Evolutionary conservation across 2,113 vertebrate genomes (phyloP), one percentile per base, ranked within the genome.

Genomic region (Eptesicus fuscus): DNA sequence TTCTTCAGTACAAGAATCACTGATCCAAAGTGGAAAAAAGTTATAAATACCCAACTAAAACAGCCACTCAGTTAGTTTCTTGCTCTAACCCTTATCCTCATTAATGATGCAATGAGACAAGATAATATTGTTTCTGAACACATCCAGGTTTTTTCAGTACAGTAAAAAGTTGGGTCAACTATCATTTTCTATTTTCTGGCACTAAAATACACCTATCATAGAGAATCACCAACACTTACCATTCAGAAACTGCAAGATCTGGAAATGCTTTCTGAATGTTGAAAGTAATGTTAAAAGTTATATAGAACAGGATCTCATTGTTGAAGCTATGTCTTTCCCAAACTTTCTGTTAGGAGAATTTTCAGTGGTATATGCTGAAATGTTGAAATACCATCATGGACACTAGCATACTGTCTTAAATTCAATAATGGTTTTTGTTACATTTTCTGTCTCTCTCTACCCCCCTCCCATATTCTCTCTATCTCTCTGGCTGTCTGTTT

Each of bases 251-350:
- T 65, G 22, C 5, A 88, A 77, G 51, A 76, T 80, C 32, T 71
- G 65, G 9, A 88, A 88, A 92, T 88, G 23, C 51, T 90, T 96
- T 76, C 73, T 76, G 25, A 87, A 87, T n/a, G 40, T 22, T 18
- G 63, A 63, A 84, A 86, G 37, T 79, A 91, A 88, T 59, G 25
- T 51, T 83, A 42, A 61, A 61, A 71, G 23, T 61, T 88, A 84
- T 53, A 28, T 12, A 90, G 28, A 90, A 79, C 47, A 84, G 16
- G 25, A 88, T 73, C 23, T 90, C 56, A 73, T 11, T 37, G 28
- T 25, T 93, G 59, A 76, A 86, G 8, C 40, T 61, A 63, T 32
- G 28, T 44, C 91, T 94, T 87, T 70, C 35, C 20, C 28, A 40
- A 59, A 80, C 4, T 40, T 79, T 90, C 92, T 28, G 56, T 61